A percentile compares a stretch with the other conserved stretches of the same genome.
Evolutionary conservation across 2,113 vertebrate genomes (phyloP).

Genomic region (Calypte anna): DNA sequence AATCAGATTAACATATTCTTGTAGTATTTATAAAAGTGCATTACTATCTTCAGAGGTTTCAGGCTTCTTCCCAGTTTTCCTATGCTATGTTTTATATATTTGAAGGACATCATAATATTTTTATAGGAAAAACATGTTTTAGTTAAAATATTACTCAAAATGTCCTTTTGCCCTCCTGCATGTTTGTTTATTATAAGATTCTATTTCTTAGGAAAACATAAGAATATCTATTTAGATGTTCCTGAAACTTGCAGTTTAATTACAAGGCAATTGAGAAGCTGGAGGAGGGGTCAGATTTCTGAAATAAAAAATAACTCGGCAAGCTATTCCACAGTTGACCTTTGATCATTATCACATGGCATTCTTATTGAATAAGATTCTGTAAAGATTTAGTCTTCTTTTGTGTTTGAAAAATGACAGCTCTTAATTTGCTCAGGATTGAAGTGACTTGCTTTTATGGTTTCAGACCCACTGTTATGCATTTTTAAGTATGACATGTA

Average conservation of each 20-base stretch:
- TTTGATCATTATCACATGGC: not conserved
- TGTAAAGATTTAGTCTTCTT: not conserved
- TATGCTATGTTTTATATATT: conserved; percentile 54
- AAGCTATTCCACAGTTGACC: not conserved
- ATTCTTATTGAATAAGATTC: not conserved
- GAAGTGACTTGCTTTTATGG: not conserved
- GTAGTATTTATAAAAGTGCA: conserved; percentile 35
- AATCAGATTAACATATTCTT: conserved; percentile 21
- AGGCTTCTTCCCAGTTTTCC: conserved; percentile 44
- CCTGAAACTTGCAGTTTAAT: conserved; percentile 53
- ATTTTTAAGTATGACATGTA: not conserved
- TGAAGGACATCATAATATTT: conserved; percentile 73
- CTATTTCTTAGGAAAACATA: conserved; percentile 67
- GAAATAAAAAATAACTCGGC: conserved; percentile 43
- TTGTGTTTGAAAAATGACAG: not conserved
- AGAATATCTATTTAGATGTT: conserved; percentile 67
- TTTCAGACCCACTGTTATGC: not conserved
- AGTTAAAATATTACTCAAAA: conserved; percentile 63
- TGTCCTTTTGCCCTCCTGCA: conserved; percentile 63
- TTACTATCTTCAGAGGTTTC: conserved; percentile 10
- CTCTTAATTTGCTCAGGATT: not conserved
- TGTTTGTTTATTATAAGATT: conserved; percentile 68
- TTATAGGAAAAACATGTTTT: conserved; percentile 70
- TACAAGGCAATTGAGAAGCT: conserved; percentile 28
- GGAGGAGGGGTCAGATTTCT: conserved; percentile 20